Base-by-base conservation (phyloP, 1,140 invertebrate genomes). In the Pectinophora gossypiella region DNA sequence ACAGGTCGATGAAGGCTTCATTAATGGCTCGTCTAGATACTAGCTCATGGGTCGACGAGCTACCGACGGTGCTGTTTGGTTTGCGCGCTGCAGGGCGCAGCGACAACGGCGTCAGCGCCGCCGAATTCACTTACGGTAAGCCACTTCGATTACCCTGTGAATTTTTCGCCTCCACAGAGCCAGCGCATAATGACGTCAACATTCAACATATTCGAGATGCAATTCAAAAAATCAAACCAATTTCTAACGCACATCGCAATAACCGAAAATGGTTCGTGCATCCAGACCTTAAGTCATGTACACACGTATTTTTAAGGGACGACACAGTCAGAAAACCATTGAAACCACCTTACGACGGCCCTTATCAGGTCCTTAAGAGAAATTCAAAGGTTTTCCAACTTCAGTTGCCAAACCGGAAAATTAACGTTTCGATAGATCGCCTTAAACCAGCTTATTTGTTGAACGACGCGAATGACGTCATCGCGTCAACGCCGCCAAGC, bases 1-100 rank as follows among this genome's bases (percentile, higher is more conserved):
- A 89, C 59, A 48, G 76, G 1, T 43, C 62, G 35, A 51, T 89
- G 19, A 87, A 89, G 54, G 43, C 66, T 35, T 48, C 82, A 12
- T 42, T 85, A 19, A 65, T 13, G 18, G 32, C 42, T 16, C 10
- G 23, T 3, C 13, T 32, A 10, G 7, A 52, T 18, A 4, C 44
- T 9, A 9, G 10, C 42, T 1, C n/a, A 12, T 85, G 81, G 79
- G 42, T 56, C 3, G 46, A 62, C n/a, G 10, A 40, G 2, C 51
- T 88, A 5, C 73, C 83, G 0, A 60, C 63, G 1, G 65, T 85
- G 3, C 42, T 85, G 0, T 49, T 82, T 0, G 78, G 78, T 1
- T 53, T 80, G 0, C 19, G 76, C 7, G 55, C 67, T 0, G 20
- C 38, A 15, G 40, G 48, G 19, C 56, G 64, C n/a, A 51, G 54